Percentiles rank a stretch among this genome's conserved stretches.
Conservation (phyloP, 2,113 vertebrate genomes). For the Perca fluviatilis region DNA sequence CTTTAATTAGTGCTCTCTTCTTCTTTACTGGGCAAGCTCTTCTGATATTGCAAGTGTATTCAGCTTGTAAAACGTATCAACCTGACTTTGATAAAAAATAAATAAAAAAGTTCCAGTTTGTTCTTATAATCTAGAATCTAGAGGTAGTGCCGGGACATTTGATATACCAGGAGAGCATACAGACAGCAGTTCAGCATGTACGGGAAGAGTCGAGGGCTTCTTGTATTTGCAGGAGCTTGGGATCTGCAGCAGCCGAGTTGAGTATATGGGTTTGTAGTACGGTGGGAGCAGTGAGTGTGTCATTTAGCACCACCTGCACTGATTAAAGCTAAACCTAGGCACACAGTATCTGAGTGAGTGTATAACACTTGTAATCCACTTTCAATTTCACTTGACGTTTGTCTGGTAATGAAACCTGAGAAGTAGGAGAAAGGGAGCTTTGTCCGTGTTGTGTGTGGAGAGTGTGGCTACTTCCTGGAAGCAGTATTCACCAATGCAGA, state of each 20-base stretch:
- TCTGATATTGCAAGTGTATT: not conserved
- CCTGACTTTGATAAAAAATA: not conserved
- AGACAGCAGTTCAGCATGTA: not conserved
- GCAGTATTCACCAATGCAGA: too few relatives aligned
- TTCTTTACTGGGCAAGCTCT: not conserved
- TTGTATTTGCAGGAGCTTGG: not conserved
- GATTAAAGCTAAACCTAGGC: not conserved
- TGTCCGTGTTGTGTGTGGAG: not conserved
- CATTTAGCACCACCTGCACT: not conserved
- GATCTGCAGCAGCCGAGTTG: not conserved
- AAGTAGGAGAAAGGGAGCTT: not conserved
- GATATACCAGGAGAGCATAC: not conserved
- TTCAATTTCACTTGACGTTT: not conserved
- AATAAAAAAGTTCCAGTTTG: not conserved
- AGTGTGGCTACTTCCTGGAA: not conserved
- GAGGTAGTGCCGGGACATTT: not conserved
- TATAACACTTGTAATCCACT: not conserved
- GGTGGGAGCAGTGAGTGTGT: not conserved
- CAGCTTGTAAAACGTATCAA: not conserved
- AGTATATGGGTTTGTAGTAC: not conserved
- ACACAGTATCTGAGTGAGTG: not conserved
- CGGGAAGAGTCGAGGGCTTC: not conserved
- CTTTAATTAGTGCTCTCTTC: not conserved
- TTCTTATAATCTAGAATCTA: not conserved
- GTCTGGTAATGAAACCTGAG: not conserved